Evolutionary conservation across 2,113 vertebrate species (phyloP), one percentile per base, ranked within the genome.

Genomic region (Xenopus borealis): DNA sequence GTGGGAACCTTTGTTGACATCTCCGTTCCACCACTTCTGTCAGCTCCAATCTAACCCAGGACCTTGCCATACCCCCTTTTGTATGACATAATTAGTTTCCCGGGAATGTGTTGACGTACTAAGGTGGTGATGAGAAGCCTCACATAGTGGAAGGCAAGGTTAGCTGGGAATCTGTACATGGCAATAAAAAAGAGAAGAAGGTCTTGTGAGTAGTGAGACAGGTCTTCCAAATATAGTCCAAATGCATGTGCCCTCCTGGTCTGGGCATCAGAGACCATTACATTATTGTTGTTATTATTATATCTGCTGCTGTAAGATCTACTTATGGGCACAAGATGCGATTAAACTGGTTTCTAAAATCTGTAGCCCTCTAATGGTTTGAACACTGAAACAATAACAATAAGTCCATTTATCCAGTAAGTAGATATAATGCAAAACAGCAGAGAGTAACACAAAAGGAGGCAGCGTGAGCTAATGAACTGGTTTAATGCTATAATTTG

Each of bases 1-100:
- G 23, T 19, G 17, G 58, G 66, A 75, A 19, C 50, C 66, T 61
- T 61, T 64, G 73, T 55, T 69, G 73, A 63, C 73, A 76, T 55
- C 44, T 20, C 45, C 44, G 53, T 47, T 46, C 47, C 66, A 63
- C 66, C 66, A 55, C 46, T 63, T 63, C 18, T 59, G 65, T 67
- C 45, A 52, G 65, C 45, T 47, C 40, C 11, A 16, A 67, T 67
- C n/a, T 50, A 10, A 45, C 11, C 45, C 12, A 14, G 18, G 18
- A 19, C 30, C 47, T 63, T n/a, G 59, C 18, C 27, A 23, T 27
- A 44, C 9, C 33, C 45, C 46, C 67, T 40, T 62, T 53, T 18
- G 46, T 12, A 11, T 64, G 58, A 76, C 73, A 55, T 69, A 59
- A 63, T 63, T n/a, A 44, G n/a, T 7, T 27, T 63, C 58, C 58